Evolutionary conservation across 2,888 invertebrate genomes (phyloP), one percentile per base, ranked within the genome.

Genomic region (Cephus rjabovi): DNA sequence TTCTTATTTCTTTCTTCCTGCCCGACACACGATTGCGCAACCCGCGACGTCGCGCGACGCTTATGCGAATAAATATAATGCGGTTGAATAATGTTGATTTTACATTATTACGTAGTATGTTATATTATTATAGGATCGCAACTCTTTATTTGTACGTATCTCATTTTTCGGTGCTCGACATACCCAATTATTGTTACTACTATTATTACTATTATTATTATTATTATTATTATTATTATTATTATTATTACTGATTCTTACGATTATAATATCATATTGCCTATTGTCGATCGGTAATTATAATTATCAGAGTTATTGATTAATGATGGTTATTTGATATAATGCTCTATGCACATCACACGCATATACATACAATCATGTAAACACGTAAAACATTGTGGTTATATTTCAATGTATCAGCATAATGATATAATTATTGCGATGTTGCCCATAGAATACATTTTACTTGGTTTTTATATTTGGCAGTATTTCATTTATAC

Each of bases 391-490:
- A 40, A 86, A 85, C 83, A 88, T 88, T 90, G 87, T 89, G 88
- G 89, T 89, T 90, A 89, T 89, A 89, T 89, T 90, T 91, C 89
- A 90, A 87, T 91, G 90, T 91, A 91, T 90, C 89, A 89, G 89
- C 89, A 90, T 90, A 90, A 90, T 89, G 88, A 87, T 89, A 90
- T 89, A 84, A 90, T 88, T 89, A 89, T 86, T 86, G 89, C 86
- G 89, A 90, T 91, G 90, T 91, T 91, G 90, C 90, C 89, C 89
- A 90, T 91, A 90, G 89, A 90, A 90, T 91, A 91, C 89, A 91
- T 91, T 91, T 90, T 91, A 91, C 90, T 91, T 91, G 90, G 89
- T 91, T 91, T 91, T 91, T 90, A 90, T 87, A 90, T 90, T 88
- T 86, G 76, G 86, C 81, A 84, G 87, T 87, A 84, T 85, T 86